Conservation (phyloP, 1,140 invertebrate genomes). For the Trachymyrmex septentrionalis region DNA sequence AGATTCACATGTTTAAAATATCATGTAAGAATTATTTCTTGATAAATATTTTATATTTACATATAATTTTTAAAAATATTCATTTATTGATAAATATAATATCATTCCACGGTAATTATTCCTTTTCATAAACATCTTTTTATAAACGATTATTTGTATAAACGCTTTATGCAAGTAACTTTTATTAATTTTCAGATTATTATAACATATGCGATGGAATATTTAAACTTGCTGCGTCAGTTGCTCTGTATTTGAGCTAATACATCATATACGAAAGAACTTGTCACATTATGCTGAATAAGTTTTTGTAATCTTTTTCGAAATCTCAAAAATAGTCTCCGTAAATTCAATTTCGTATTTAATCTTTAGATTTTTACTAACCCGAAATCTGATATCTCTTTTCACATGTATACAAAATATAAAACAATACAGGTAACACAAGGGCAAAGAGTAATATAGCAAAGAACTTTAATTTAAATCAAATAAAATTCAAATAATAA, state of each 20-base stretch:
- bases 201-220: conserved; percentile 43
- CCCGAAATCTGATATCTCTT: not conserved
- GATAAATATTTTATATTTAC: not conserved
- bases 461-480: too few relatives aligned
- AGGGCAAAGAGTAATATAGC: too few relatives aligned
- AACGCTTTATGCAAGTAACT: conserved; percentile 2
- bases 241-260: not conserved
- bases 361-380: not conserved
- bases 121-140: too few relatives aligned
- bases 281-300: conserved; percentile 8
- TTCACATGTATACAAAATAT: not conserved
- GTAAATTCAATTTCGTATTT: not conserved
- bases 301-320: not conserved
- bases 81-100: not conserved
- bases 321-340: conserved; percentile 22
- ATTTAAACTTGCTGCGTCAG: conserved; percentile 49
- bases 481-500: too few relatives aligned
- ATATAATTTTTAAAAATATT: not conserved
- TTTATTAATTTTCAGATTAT: conserved; percentile 48
- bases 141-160: not conserved
- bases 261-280: not conserved
- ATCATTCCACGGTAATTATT: not conserved
- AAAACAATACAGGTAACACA: too few relatives aligned
- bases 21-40: not conserved
- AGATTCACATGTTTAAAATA: not conserved